Conservation (phyloP, 92 coral and sea anemone species). For the Parazoanthus darwini region DNA sequence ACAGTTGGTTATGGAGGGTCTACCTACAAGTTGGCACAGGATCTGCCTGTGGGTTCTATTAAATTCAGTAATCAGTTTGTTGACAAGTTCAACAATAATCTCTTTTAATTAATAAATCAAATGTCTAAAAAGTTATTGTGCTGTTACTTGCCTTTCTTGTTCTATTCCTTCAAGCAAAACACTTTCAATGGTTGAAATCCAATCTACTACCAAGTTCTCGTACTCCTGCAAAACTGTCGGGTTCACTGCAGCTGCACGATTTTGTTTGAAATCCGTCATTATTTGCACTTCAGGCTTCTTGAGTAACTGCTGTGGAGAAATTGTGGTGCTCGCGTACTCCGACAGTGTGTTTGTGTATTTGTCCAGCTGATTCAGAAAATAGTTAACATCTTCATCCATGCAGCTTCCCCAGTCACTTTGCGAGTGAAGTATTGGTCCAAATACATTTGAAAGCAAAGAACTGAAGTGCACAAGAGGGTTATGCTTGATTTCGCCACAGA, state of each 20-base stretch:
- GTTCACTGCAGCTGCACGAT: conserved; percentile 97
- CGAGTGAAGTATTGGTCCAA: conserved; percentile 89
- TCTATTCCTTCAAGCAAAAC: conserved; percentile 89
- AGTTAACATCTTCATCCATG: conserved; percentile 75
- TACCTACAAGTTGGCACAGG: too few species aligned
- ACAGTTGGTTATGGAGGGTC: too few species aligned
- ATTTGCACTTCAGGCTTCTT: conserved; percentile 93
- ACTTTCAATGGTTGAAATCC: conserved; percentile 90
- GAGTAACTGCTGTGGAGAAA: conserved; percentile 94
- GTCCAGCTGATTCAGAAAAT: conserved; percentile 90
- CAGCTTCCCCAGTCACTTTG: conserved; percentile 92
- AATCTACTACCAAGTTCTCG: conserved; percentile 86
- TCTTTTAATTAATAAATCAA: not conserved
- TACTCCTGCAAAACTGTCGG: conserved; percentile 89
- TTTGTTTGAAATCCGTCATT: conserved; percentile 94
- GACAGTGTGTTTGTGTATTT: conserved; percentile 84
- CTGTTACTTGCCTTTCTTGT: conserved; percentile 55
- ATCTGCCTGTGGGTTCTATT: too few species aligned
- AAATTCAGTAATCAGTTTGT: not conserved
- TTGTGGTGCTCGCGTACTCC: conserved; percentile 90
- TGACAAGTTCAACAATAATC: not conserved
- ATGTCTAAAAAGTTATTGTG: too few species aligned
- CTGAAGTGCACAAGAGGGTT: conserved; percentile 90
- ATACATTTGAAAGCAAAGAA: conserved; percentile 82
- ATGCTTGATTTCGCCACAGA: conserved; percentile 98